These are phyloP conservation scores for Hyppa rectilinea DNA, from an alignment of 2,888 invertebrate species.

Conservation along the genomic window DNA sequence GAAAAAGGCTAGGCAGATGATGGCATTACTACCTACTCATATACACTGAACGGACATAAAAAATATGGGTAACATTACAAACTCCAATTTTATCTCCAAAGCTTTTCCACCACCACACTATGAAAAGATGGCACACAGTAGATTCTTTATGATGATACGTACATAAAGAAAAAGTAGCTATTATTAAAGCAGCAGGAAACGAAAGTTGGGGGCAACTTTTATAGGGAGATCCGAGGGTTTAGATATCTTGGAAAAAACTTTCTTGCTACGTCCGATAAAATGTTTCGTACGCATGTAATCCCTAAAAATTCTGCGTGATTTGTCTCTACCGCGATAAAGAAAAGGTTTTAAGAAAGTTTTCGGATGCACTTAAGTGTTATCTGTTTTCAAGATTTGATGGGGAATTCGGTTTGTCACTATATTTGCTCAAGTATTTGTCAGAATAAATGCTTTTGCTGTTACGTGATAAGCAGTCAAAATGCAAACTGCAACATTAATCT, in stretches of 20 bases:
- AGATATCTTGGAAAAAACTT: slow-evolving; percentile 84
- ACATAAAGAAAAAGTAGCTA: slow-evolving; percentile 72
- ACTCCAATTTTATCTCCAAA: slow-evolving; percentile 40
- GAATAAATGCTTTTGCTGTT: neutral
- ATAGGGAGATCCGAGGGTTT: slow-evolving; percentile 82
- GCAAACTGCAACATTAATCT: neutral
- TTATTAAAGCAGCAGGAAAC: slow-evolving; percentile 79
- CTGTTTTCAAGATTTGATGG: slow-evolving; percentile 63
- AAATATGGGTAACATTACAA: slow-evolving; percentile 33
- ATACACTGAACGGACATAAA: slow-evolving; percentile 34
- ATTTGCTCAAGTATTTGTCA: slow-evolving; percentile 28
- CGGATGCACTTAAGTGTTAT: slow-evolving; percentile 72
- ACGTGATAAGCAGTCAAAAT: neutral
- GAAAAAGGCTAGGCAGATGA: no score
- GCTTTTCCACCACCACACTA: slow-evolving; percentile 35
- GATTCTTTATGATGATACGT: slow-evolving; percentile 60
- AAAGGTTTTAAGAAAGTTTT: slow-evolving; percentile 66
- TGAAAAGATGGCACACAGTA: slow-evolving; percentile 40
- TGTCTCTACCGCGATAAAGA: slow-evolving; percentile 82
- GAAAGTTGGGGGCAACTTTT: slow-evolving; percentile 82
- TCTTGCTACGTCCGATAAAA: slow-evolving; percentile 81
- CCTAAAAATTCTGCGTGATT: slow-evolving; percentile 82
- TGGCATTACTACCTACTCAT: no score
- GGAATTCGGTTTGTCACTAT: slow-evolving; percentile 45
- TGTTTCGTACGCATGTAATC: slow-evolving; percentile 86